Evolutionary conservation across 2,888 invertebrate genomes (phyloP), one percentile per base, ranked within the genome.

Genomic region (Catocala sponsa): DNA sequence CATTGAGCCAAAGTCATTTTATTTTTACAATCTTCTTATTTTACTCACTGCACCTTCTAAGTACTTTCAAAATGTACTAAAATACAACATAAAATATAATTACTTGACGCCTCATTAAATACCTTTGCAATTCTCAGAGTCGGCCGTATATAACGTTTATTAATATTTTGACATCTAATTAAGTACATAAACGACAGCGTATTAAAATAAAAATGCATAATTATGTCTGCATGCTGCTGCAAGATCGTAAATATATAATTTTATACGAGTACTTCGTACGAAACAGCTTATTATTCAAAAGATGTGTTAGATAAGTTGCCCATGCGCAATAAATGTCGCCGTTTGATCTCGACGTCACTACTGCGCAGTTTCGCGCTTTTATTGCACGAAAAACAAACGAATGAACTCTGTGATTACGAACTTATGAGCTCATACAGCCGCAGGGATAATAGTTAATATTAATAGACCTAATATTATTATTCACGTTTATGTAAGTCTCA

Each of bases 211-310:
- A 59, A 44, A 42, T 4, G 9, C n/a, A 43, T 55, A 38, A 55
- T 55, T 44, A 55, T 49, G 43, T 10, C 13, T 32, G 50, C 15
- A 5, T 33, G n/a, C 12, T 35, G 42, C 38, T 52, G 46, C 46
- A 58, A 41, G 32, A 12, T 49, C 44, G 35, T 60, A 55, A 55
- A 55, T 33, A n/a, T 47, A 32, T 10, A 13, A 48, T 5, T 11
- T 25, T 52, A 55, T 46, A 38, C 9, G 52, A 25, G n/a, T 33
- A 38, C 10, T 4, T 15, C 44, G 44, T 59, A 25, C 35, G 46
- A 59, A 58, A 41, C 6, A 35, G 50, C 43, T 71, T 65, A 49
- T 51, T 59, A 59, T 68, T 63, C 65, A 47, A 57, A 32, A 67
- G 41, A 64, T 62, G 65, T 65, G 43, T 56, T 50, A 63, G 41